Evolutionary conservation across 2,888 invertebrate species (phyloP), one percentile per base, ranked within the genome.

Genomic region (Tupiocoris notatus): DNA sequence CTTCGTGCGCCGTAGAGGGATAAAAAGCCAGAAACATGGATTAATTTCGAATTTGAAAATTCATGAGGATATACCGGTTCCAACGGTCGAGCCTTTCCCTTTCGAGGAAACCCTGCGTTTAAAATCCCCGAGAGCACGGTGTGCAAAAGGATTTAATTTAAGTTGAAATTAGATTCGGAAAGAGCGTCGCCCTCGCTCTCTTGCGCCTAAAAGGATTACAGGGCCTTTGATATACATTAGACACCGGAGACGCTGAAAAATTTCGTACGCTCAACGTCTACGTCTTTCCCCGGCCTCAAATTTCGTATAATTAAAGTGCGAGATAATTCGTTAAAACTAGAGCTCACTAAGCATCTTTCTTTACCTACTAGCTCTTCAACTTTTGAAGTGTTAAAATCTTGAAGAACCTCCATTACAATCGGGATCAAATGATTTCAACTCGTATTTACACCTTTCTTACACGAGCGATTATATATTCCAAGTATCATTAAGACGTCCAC

Each of bases 11-110:
- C n/a, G n/a, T n/a, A n/a, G n/a, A n/a, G n/a, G n/a, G n/a, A n/a
- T n/a, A n/a, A n/a, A n/a, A n/a, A n/a, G n/a, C n/a, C n/a, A n/a
- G n/a, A n/a, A n/a, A n/a, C n/a, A n/a, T n/a, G 54, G 54, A 12
- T 59, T 59, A 59, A 59, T 59, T 59, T n/a, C 59, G n/a, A 59
- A 59, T 59, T 59, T 59, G 59, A 59, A 59, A 59, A 59, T 59
- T 59, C 59, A 59, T 59, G 59, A 59, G 59, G 59, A 6, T n/a
- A 6, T 6, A n/a, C 18, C 59, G n/a, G n/a, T n/a, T n/a, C n/a
- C n/a, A n/a, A 59, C 39, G 39, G 6, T 39, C 39, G 39, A 12
- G 39, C 39, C 39, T 12, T 39, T 39, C 39, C 39, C 6, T 39
- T 7, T 7, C 39, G 39, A 12, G 39, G 39, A 39, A 39, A 39